Percentiles rank a stretch among this genome's conserved stretches.
Conservation (phyloP, 2,113 vertebrate genomes). For the Halichoerus grypus region DNA sequence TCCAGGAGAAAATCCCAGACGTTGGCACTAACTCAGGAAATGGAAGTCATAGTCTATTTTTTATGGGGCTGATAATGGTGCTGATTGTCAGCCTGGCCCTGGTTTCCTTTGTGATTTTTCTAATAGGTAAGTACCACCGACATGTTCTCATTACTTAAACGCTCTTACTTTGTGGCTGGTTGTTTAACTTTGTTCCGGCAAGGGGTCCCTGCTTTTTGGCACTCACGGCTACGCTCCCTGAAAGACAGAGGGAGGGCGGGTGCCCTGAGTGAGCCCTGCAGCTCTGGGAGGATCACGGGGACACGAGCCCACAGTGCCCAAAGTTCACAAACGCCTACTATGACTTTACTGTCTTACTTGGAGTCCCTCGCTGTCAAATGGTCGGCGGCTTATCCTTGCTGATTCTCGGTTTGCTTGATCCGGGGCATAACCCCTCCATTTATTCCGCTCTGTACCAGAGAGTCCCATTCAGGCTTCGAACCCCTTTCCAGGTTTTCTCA, state of each 20-base stretch:
- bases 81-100: conserved; percentile 85
- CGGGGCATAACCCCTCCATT: not conserved
- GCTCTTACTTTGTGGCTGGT: not conserved
- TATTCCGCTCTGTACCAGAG: not conserved
- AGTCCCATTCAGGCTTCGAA: not conserved
- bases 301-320: no score
- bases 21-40: not conserved
- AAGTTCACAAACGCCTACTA: not conserved
- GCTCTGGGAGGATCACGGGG: not conserved
- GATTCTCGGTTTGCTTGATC: not conserved
- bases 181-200: not conserved
- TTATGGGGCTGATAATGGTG: conserved; percentile 83
- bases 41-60: conserved; percentile 74
- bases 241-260: accelerated
- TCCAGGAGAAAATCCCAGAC: conserved; percentile 69
- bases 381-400: not conserved
- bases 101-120: conserved; percentile 87
- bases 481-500: not conserved
- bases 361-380: not conserved
- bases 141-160: not conserved
- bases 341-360: not conserved
- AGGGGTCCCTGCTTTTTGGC: not conserved
- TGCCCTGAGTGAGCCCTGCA: no score
- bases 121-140: conserved; percentile 86
- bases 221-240: not conserved